These are phyloP conservation scores for Aspidiotus destructor DNA, from an alignment of 2,888 invertebrate genomes.

Conservation along the genomic window DNA sequence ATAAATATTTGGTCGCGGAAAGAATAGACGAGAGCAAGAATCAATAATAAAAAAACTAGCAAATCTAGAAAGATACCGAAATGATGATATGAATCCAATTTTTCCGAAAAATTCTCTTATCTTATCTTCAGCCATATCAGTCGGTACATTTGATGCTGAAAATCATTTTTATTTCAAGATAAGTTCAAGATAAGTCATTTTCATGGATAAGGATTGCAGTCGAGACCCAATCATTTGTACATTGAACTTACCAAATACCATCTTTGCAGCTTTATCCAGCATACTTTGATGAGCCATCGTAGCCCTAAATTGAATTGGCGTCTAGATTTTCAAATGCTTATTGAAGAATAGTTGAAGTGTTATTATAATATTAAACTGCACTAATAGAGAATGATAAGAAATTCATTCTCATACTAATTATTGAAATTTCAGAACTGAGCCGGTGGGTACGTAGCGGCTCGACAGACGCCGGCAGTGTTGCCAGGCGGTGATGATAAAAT, in stretches of 20 bases:
- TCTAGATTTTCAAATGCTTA: not conserved
- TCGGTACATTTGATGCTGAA: constrained; percentile 96
- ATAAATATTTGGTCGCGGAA: not conserved
- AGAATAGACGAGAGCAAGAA: not conserved
- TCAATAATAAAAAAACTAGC: not conserved
- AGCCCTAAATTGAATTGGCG: no score
- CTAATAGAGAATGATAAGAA: no score
- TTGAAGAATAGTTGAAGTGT: not conserved
- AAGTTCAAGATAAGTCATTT: constrained; percentile 15
- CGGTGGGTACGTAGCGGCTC: no score
- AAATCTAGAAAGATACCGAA: constrained; percentile 52
- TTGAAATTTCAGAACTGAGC: no score
- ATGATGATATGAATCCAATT: constrained; percentile 90
- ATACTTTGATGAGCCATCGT: constrained; percentile 53
- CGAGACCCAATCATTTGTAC: not conserved
- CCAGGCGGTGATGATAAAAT: no score
- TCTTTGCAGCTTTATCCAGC: constrained; percentile 89
- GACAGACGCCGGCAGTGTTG: no score
- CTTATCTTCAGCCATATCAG: constrained; percentile 98
- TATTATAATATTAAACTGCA: no score
- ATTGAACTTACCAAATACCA: constrained; percentile 69
- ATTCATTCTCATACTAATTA: no score
- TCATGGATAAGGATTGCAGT: constrained; percentile 4
- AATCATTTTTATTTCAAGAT: constrained; percentile 27
- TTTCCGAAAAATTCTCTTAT: constrained; percentile 95